Evolutionary conservation across 2,113 vertebrate genomes (phyloP), one percentile per base, ranked within the genome.

Genomic region (Neolamprologus falcicula): DNA sequence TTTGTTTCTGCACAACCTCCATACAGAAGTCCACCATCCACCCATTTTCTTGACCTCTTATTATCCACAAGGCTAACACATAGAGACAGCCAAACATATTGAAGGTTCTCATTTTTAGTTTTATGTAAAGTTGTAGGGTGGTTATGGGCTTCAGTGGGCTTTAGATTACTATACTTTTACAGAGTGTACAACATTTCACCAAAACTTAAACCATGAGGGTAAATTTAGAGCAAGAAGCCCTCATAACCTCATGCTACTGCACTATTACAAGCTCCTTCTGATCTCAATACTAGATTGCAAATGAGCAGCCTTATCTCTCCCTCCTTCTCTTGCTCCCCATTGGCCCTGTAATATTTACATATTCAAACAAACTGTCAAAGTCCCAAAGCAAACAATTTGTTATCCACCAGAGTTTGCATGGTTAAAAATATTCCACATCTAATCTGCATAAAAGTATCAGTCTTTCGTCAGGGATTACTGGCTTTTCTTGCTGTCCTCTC

Each of bases 361-460:
- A 96, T 94, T 95, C 95, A 95, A 95, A 94, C 94, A 92, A 93
- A 90, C 92, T 93, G 93, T 95, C 95, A 96, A 90, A 95, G 89
- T 89, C 86, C 83, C 80, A 83, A 93, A 95, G 96, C 93, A 95
- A 94, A 95, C 94, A 89, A 92, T 93, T 95, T 94, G 90, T 93
- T 95, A 95, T 93, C 93, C 88, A 82, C 86, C 89, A 87, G 85
- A 95, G 93, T 94, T 93, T 94, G 92, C 90, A 82, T 73, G 61
- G 94, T 94, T 94, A 93, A 95, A 95, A 95, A 94, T 95, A 94
- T 91, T 86, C 90, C 24, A 86, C 93, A 93, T 94, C 87, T 86
- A 80, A 94, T 95, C 90, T 90, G 90, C 91, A 95, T 95, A 86
- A 88, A 93, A 92, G 90, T 92, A 83, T 85, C 84, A 42, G 86